A percentile compares a stretch with the other conserved stretches of the same genome.
Conservation (phyloP, 2,113 vertebrate species). For the Thalassoma bifasciatum region DNA sequence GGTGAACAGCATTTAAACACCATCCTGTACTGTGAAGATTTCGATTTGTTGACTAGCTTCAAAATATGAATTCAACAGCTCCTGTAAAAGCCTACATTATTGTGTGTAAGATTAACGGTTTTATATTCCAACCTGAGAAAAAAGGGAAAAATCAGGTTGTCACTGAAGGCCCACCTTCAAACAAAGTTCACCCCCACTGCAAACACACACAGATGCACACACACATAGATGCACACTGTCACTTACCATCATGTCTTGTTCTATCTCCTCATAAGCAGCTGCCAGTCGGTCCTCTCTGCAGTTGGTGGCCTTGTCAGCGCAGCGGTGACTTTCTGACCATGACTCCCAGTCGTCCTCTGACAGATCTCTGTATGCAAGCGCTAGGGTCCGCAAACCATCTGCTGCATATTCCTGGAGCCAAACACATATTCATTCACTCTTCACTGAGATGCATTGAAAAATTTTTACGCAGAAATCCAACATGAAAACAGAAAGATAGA, state of each 20-base stretch:
- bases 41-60: neutral
- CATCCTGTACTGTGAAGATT: neutral
- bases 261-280: slow-evolving; percentile 91
- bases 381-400: slow-evolving; percentile 85
- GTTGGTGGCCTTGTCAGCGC: slow-evolving; percentile 81
- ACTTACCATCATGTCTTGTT: slow-evolving; percentile 92
- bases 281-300: slow-evolving; percentile 89
- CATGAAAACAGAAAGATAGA: neutral
- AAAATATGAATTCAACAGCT: neutral
- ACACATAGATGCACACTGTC: neutral
- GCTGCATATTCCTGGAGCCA: slow-evolving; percentile 66
- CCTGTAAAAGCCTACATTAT: neutral
- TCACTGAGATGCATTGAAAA: slow-evolving; percentile 8
- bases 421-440: neutral
- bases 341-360: slow-evolving; percentile 88
- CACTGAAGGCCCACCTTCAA: too few relatives aligned
- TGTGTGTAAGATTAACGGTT: too few relatives aligned
- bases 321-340: slow-evolving; percentile 85
- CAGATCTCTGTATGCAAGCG: slow-evolving; percentile 92
- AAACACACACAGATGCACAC: slow-evolving; percentile 4
- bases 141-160: too few relatives aligned
- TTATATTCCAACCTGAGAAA: too few relatives aligned
- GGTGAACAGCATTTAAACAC: neutral
- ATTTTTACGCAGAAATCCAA: slow-evolving; percentile 8
- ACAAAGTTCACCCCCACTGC: neutral